phyloP scores from a whole-genome alignment of 2,888 invertebrate genomes.

The Aporophyla lueneburgensis region DNA sequence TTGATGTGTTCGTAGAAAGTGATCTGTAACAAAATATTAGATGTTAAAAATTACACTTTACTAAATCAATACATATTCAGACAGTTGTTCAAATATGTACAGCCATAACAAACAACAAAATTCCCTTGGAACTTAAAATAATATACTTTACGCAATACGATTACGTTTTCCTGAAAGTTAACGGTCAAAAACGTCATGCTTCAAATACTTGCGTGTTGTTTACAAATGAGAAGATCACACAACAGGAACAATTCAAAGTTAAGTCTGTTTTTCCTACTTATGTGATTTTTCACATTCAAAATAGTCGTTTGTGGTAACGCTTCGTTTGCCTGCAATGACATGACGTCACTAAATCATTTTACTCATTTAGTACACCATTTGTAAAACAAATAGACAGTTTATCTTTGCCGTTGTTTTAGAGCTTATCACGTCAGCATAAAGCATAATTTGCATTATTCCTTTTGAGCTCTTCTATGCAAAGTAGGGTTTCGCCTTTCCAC shows the following conservation, averaged over 20 bases:
- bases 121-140: background rate
- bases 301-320: conserved; percentile 40
- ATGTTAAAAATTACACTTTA: background rate
- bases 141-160: background rate
- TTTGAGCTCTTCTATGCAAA: conserved; percentile 45
- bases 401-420: conserved; percentile 41
- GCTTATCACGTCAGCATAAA: conserved; percentile 52
- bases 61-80: background rate
- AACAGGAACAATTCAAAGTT: conserved; percentile 18
- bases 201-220: conserved; percentile 7
- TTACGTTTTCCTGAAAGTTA: conserved; percentile 17
- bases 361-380: conserved; percentile 50
- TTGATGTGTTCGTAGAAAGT: background rate
- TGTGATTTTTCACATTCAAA: conserved; percentile 44
- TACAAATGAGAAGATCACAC: conserved; percentile 28
- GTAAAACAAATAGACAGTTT: conserved; percentile 47
- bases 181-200: conserved; percentile 12
- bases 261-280: conserved; percentile 31
- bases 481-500: conserved; percentile 62
- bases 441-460: conserved; percentile 55
- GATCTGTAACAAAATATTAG: background rate
- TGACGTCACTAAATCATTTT: conserved; percentile 56
- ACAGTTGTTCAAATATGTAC: background rate
- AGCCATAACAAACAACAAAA: background rate
- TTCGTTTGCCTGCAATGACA: conserved; percentile 22